Evolutionary conservation across 1,140 invertebrate genomes (phyloP).

Genomic region (Philotrypesis tridentata): DNA sequence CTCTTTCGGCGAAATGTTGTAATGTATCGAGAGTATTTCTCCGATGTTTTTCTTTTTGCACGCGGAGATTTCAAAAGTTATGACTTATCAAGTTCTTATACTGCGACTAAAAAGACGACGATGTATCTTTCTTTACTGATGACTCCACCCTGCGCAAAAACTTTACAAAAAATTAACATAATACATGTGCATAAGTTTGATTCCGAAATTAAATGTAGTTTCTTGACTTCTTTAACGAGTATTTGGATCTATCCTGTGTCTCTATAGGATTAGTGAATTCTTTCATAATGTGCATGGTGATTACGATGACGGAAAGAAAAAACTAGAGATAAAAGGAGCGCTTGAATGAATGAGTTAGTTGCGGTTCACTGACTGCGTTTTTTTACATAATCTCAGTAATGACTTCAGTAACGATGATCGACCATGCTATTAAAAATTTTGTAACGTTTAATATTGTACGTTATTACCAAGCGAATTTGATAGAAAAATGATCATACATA

Average conservation of each 20-base stretch:
- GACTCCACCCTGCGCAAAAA: not conserved
- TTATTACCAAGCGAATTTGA: too few species aligned
- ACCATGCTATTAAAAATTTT: not conserved
- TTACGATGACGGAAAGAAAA: not conserved
- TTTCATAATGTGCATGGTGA: not conserved
- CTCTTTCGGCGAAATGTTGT: not conserved
- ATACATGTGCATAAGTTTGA: not conserved
- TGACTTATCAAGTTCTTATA: not conserved
- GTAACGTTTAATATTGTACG: not conserved
- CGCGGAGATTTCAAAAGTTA: not conserved
- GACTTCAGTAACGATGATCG: not conserved
- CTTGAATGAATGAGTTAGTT: constrained; percentile 7
- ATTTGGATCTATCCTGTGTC: not conserved
- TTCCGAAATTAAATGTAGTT: not conserved
- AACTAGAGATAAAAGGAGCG: constrained; percentile 14
- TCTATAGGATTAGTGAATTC: not conserved
- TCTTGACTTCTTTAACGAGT: not conserved
- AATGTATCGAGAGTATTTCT: not conserved
- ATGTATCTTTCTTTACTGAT: not conserved
- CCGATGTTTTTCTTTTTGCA: not conserved
- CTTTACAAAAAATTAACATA: too few species aligned
- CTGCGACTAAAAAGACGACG: not conserved
- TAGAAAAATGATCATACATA: too few species aligned
- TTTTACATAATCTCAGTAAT: constrained; percentile 9
- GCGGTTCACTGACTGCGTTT: not conserved